Evolutionary conservation across 53 echinoderm and acorn worm genomes (phyloP), one percentile per base, ranked within the genome.

Genomic region (Luidia sarsii): DNA sequence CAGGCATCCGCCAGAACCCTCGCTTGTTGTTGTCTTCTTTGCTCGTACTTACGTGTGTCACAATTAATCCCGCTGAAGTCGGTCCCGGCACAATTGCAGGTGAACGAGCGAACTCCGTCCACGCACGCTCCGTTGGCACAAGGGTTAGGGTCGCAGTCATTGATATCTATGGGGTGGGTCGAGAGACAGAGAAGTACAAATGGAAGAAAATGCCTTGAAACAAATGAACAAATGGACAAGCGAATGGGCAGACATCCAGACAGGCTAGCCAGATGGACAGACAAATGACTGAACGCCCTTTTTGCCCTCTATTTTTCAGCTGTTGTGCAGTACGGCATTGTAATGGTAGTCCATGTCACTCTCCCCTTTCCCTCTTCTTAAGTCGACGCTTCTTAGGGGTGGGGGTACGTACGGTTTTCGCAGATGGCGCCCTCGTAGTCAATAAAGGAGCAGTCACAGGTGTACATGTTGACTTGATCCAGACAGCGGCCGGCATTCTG

Each of bases 21-120:
- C 2, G 18, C 3, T 50, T 50, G 21, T 21, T 50, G 18, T 50
- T 5, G 51, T 50, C 51, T 50, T 50, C 51, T n/a, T n/a, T n/a
- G n/a, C n/a, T n/a, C 20, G 25, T 14, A 71, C 71, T 71, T 37
- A 71, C 71, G 35, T 21, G 0, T 71, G 51, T 71, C 34, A 53
- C 71, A 71, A 11, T 1, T 16, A 4, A n/a, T 11, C 22, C 71
- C 71, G 3, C 7, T 19, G 37, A 54, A 71, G 49, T 71, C 71
- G 4, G 71, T 71, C n/a, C 54, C 54, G 5, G 35, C 4, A 35
- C 71, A 71, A 39, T 71, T 22, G 25, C 71, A 71, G 0, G 71
- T 71, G 35, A 36, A 71, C 20, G 37, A 39, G 21, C 10, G 35
- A 1, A 71, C 37, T 3, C 36, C 38, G 22, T 71, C 71, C 13